These are phyloP conservation scores for Drosophila kanapiae DNA, from an alignment of 1,140 invertebrate genomes.

Conservation along the genomic window DNA sequence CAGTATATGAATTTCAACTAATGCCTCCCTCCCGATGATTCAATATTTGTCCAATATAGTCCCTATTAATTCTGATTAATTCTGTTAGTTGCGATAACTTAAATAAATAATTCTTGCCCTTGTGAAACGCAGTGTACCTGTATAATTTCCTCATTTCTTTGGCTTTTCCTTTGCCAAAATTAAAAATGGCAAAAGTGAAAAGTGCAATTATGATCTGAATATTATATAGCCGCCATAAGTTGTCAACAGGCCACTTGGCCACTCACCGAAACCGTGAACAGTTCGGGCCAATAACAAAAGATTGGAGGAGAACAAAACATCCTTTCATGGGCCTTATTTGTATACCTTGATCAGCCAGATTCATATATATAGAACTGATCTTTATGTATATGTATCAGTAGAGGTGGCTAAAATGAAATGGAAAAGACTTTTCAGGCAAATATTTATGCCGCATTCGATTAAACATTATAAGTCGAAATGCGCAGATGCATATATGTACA, in stretches of 20 bases:
- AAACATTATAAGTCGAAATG: constrained; percentile 28
- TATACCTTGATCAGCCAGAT: constrained; percentile 7
- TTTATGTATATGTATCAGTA: not conserved
- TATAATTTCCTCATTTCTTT: not conserved
- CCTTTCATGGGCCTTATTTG: constrained; percentile 11
- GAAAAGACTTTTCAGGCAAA: constrained; percentile 26
- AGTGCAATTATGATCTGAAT: constrained; percentile 36
- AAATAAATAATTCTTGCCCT: not conserved
- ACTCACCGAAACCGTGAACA: constrained; percentile 25
- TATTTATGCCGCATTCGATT: constrained; percentile 47
- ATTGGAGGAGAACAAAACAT: not conserved
- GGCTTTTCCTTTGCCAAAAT: constrained; percentile 30
- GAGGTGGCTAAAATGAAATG: constrained; percentile 7
- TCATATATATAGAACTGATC: constrained; percentile 12
- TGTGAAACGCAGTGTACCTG: constrained; percentile 19
- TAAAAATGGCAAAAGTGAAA: constrained; percentile 46
- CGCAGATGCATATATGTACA: constrained; percentile 21
- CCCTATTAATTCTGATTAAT: not conserved
- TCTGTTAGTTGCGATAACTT: not conserved
- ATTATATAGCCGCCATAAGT: constrained; percentile 13
- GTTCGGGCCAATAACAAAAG: not conserved
- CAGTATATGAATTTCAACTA: constrained; percentile 5
- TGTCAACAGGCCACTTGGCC: constrained; percentile 29
- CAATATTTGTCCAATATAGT: constrained; percentile 9
- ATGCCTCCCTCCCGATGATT: constrained; percentile 9